Base-by-base conservation (phyloP, 2,888 invertebrate species). In the Megastigmus dorsalis region DNA sequence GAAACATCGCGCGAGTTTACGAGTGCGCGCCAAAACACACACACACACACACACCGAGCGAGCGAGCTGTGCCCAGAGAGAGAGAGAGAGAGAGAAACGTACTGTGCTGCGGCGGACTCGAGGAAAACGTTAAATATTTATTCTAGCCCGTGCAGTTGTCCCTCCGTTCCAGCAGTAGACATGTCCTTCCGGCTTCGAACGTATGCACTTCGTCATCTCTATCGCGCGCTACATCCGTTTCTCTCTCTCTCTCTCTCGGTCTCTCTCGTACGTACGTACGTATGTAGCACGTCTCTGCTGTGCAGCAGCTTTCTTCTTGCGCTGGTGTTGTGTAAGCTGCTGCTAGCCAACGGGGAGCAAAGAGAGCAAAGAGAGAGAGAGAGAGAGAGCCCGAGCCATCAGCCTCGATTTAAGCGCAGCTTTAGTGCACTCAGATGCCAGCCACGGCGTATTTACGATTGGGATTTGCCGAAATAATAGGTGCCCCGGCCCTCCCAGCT, bases 391-490 rank as follows among this genome's bases (percentile, higher is more conserved):
- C 18, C 43, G 13, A 30, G 26, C 62, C 54, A 54, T 52, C 63
- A 69, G 68, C 71, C 68, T 74, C 74, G 70, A 80, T 80, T 79
- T 77, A 65, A 80, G 79, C 70, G 74, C 60, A 79, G 79, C 75
- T 79, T 80, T 77, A 77, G 71, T 45, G 68, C 75, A 48, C 62
- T 52, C n/a, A 72, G 48, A 77, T 78, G 78, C 57, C 78, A 77
- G 65, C 72, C n/a, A 65, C 69, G n/a, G n/a, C 20, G 15, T 80
- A 80, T 82, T 80, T 82, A 80, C 79, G 77, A 73, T 74, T 75
- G 68, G 71, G 72, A 78, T 79, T 76, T 68, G 54, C 63, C 65
- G 77, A 77, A 77, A 76, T 72, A 76, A 78, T 76, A 71, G 76
- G 73, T 67, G 62, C 41, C n/a, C n/a, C n/a, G n/a, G n/a, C n/a